Base-by-base conservation (phyloP, 2,888 invertebrate genomes). In the Chrysina gloriosa region DNA sequence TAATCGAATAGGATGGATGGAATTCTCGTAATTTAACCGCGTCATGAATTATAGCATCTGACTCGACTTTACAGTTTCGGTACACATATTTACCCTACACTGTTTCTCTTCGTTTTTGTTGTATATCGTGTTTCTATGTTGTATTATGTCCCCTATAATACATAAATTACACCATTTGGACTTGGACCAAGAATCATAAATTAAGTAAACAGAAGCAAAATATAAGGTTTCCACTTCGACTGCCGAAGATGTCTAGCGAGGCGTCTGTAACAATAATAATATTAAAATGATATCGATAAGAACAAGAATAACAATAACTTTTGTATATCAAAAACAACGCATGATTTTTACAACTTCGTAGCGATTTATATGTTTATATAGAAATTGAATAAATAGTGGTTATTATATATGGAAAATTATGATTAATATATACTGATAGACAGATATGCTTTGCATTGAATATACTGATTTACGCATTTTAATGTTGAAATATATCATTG, bases 401-500 rank as follows among this genome's bases (percentile, higher is more conserved):
- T 61, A 65, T 61, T 69, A 42, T 27, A 66, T 66, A 58, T 36
- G 58, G 27, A 58, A 58, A 58, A 58, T 39, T 58, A 58, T 58
- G n/a, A 58, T 58, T 58, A 48, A 67, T 56, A 61, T 58, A 68
- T 54, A 31, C 31, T 45, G 63, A 69, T 65, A 66, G 67, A 70
- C 71, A 61, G 70, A 70, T 73, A 71, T 74, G 74, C 73, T 72
- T 73, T 75, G 74, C 77, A 78, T 78, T 77, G 73, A 78, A 64
- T 64, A 63, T 67, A 67, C 50, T 80, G 80, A 80, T 77, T 77
- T 77, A 73, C 70, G 78, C 79, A 77, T 77, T 78, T 78, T 77
- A 77, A 79, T 79, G 78, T 79, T 80, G 77, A 78, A 80, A 79
- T 80, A 81, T 79, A 80, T 76, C 75, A 77, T 79, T 78, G 77